phyloP scores from a whole-genome alignment of 2,797 vertebrate species.

The Tadarida brasiliensis region DNA sequence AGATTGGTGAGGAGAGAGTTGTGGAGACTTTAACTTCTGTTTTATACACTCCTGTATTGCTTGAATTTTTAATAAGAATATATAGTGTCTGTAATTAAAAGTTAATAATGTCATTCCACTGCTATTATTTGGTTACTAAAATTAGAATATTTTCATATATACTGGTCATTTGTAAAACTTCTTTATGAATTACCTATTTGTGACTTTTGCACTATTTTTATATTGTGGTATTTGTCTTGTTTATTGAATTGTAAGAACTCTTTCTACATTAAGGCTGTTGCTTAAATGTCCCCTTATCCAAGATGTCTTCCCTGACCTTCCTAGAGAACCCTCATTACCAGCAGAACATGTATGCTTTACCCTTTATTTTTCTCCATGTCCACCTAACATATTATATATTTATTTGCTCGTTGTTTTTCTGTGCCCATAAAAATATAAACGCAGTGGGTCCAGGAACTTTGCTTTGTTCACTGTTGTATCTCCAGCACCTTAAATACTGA shows the following conservation, averaged over 20 bases:
- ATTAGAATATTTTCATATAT: constrained; percentile 48
- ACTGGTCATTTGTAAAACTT: neutral
- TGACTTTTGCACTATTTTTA: constrained; percentile 16
- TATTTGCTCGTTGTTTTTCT: constrained; percentile 31
- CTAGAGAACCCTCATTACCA: neutral
- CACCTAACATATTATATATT: constrained; percentile 10
- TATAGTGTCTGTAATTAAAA: constrained; percentile 54
- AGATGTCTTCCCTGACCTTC: constrained; percentile 21
- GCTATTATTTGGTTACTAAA: constrained; percentile 40
- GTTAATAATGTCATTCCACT: constrained; percentile 43
- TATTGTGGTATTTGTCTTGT: constrained; percentile 26
- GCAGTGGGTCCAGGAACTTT: neutral
- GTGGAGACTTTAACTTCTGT: constrained; percentile 19
- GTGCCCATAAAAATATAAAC: constrained; percentile 38
- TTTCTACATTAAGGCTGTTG: constrained; percentile 32
- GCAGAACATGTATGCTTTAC: neutral
- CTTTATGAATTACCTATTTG: constrained; percentile 29
- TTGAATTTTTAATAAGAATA: constrained; percentile 56
- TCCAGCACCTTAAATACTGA: constrained; percentile 7
- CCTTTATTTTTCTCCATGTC: constrained; percentile 48
- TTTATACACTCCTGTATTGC: constrained; percentile 28
- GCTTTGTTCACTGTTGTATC: constrained; percentile 32
- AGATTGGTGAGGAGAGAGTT: neutral
- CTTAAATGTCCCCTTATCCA: constrained; percentile 46
- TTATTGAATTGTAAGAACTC: constrained; percentile 34